Base-by-base conservation (phyloP, 2,888 invertebrate species). In the Eurytoma californica region DNA sequence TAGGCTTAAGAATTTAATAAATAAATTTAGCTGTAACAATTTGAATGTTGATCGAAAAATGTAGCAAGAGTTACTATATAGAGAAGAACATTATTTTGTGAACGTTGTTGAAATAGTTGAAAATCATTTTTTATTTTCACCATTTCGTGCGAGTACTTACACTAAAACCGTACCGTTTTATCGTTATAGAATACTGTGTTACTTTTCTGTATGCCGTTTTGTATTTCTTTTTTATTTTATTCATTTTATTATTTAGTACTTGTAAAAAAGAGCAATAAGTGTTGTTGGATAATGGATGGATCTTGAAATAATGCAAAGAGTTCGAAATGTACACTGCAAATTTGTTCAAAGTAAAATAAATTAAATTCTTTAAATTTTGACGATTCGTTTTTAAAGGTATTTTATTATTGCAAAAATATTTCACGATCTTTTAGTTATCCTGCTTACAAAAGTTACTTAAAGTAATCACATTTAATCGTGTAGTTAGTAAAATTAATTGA, bases 41-140 rank as follows among this genome's bases (percentile, higher is more conserved):
- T 77, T 68, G 28, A 77, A 70, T 80, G 70, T 77, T 77, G 68
- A 69, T n/a, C 51, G 16, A 69, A 55, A 61, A 53, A 30, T 73
- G 72, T 30, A 49, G 55, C 24, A 13, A 58, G 28, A 68, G 4
- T 60, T 73, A 39, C 7, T 39, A 7, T 30, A 30, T 39, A 7
- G 72, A 24, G 24, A 55, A 67, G 69, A 30, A 9, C 18, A 78
- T 72, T 79, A 79, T 76, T 81, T 76, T 81, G 55, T 72, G 57
- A 80, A 63, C 12, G 63, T 75, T 74, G 61, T 79, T 80, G 20
- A 78, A 55, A 75, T 66, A 57, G 4, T 39, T 57, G 55, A 69
- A 73, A n/a, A 39, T 39, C 39, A 16, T 20, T 67, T 65, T 61
- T 75, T 74, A 58, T 60, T 75, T 74, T 67, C 39, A 53, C 14